Evolutionary conservation across 2,113 vertebrate genomes (phyloP), one percentile per base, ranked within the genome.

Genomic region (Brienomyrus longianalis): DNA sequence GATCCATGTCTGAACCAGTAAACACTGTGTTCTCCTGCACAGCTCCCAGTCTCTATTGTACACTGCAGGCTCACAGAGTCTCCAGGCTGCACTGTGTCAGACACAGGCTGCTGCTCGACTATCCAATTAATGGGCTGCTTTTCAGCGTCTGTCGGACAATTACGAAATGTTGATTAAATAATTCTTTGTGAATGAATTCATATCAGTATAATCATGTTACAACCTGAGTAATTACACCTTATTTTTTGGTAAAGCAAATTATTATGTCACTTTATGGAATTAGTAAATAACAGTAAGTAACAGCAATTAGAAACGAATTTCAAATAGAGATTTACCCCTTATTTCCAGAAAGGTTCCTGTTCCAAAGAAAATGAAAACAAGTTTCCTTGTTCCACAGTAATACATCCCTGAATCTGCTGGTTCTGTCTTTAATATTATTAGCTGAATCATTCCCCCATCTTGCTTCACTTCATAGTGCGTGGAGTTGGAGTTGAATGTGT

Each of bases 321-420:
- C 8, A 66, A n/a, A n/a, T 23, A 59, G 84, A 62, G 21, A 66
- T 66, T 89, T 89, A 89, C 88, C 88, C 9, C 21, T 59, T 35
- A 89, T n/a, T 23, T 4, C 48, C 17, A 89, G 80, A 89, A 83
- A 39, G 0, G 80, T 62, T 66, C 89, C 80, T 39, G 21, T n/a
- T 85, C 80, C 89, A 89, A 89, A 89, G 1, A 19, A 39, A 31
- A 56, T 54, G 5, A 21, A 39, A 43, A 19, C n/a, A 0, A 15
- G 1, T 1, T 7, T 21, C 1, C 5, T 4, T 5, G 19, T 19
- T 48, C 39, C 43, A 54, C 89, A 89, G 83, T 85, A 89, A 59
- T 89, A 89, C 56, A 23, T 70, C 15, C 35, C 89, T 15, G 83
- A 84, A 50, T 89, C 89, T 9, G 54, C 48, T 43, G 21, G 51